Base-by-base conservation (phyloP, 2,113 vertebrate genomes). In the Malaclemys terrapin region DNA sequence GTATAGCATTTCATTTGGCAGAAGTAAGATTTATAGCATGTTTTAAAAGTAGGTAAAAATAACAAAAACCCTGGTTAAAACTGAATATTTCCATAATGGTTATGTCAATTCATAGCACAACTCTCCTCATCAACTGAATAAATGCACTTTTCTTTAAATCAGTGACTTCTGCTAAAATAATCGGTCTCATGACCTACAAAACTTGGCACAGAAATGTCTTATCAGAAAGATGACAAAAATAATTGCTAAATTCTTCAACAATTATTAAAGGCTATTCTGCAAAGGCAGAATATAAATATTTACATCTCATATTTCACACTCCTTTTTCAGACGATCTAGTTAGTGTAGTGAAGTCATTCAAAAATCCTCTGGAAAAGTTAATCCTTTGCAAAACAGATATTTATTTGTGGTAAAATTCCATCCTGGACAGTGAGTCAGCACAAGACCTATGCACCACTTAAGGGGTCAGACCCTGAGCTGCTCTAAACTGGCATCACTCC, bases 381-480 rank as follows among this genome's bases (percentile, higher is more conserved):
- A 76, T 7, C 72, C 72, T 76, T 45, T 45, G 22, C 20, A 76
- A 76, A 76, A 45, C 72, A 45, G 38, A 10, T 42, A 42, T 42
- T 22, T 82, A 22, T 53, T 53, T 82, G n/a, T 27, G 22, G n/a
- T 42, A 13, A 86, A 1, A 17, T 65, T 84, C 76, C 29, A 35
- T 85, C 47, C 59, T 56, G 27, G 38, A 87, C 3, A 65, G 8
- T 47, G 54, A 35, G 42, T 54, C 93, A 87, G 76, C 69, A 53
- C 52, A 54, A 53, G n/a, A 38, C 50, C 53, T 6, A 24, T 54
- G 52, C 13, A 54, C 0, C 22, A 0, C 1, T 1, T 22, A 42
- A 42, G 11, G 11, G 47, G 50, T 69, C 53, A 83, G 90, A 38
- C 54, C 47, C 88, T 87, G 38, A 65, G 11, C 45, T 76, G 19